Evolutionary conservation across 2,797 vertebrate genomes (phyloP).

Genomic region (Synaphobranchus kaupii): DNA sequence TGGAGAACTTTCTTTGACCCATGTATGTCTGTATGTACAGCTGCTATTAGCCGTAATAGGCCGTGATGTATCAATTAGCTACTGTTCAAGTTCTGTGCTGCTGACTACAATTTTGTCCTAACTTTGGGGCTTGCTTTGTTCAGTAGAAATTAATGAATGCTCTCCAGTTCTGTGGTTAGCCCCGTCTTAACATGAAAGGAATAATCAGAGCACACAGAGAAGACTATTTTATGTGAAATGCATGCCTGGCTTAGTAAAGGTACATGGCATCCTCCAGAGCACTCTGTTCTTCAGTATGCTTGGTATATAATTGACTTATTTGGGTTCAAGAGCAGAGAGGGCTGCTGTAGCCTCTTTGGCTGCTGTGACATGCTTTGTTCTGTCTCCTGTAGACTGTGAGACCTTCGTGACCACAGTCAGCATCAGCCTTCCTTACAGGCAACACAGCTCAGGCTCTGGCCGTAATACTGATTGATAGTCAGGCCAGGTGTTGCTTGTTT

Average conservation of each 20-base stretch:
- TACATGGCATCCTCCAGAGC: not conserved
- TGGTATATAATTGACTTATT: not conserved
- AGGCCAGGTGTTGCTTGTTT: not conserved
- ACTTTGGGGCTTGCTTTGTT: not conserved
- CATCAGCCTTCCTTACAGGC: not conserved
- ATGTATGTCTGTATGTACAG: not conserved
- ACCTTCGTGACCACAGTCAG: not conserved
- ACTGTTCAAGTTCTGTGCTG: not conserved
- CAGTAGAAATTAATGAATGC: not conserved
- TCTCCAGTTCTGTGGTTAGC: not conserved
- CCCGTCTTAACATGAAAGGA: not conserved
- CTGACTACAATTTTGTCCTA: not conserved
- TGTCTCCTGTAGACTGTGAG: not conserved
- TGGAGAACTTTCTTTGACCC: too few relatives aligned
- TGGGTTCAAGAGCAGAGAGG: not conserved
- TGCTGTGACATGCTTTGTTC: not conserved
- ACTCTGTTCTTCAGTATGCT: not conserved
- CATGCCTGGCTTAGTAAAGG: not conserved
- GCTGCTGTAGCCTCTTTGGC: not conserved
- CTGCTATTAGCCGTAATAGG: not conserved
- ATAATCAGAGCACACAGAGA: not conserved
- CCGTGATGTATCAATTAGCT: not conserved
- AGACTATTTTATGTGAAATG: not conserved
- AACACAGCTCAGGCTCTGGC: not conserved
- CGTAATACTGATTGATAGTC: not conserved